These are phyloP conservation scores for Pristionchus exspectatus DNA, from an alignment of 2,888 invertebrate species.

Conservation along the genomic window DNA sequence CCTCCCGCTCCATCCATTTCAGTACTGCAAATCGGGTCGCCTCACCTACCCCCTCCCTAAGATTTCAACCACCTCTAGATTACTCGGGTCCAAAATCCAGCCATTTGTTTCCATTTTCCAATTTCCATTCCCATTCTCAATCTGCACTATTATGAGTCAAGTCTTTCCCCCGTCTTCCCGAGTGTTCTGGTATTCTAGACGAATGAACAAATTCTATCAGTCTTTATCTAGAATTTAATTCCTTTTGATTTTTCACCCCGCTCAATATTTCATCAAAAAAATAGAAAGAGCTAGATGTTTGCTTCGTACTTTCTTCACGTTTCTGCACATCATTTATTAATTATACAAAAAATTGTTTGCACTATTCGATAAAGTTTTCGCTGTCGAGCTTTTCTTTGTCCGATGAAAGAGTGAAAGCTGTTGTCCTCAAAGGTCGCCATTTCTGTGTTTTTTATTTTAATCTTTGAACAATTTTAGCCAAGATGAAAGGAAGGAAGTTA, in stretches of 20 bases:
- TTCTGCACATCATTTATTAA: conserved; percentile 16
- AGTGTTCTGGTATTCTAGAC: conserved; percentile 9
- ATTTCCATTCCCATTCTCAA: background rate
- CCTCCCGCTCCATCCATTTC: background rate
- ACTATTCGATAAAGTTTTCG: background rate
- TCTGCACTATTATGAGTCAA: background rate
- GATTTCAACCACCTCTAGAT: background rate
- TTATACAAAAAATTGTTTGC: conserved; percentile 29
- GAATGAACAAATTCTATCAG: conserved; percentile 24
- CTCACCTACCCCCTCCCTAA: background rate
- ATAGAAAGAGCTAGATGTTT: conserved; percentile 2
- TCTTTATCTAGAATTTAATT: background rate
- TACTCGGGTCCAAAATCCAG: no score
- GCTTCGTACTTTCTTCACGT: background rate
- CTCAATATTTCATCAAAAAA: background rate
- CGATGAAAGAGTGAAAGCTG: no score
- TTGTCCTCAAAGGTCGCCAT: no score
- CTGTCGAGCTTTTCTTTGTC: no score
- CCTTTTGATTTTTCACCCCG: background rate
- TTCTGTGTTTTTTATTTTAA: no score
- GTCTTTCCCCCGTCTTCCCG: conserved; percentile 33
- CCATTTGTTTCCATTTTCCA: background rate
- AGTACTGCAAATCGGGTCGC: background rate
- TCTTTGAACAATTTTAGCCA: no score
- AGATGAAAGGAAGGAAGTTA: background rate